Evolutionary conservation across 2,797 vertebrate genomes (phyloP).

Genomic region (Anomalospiza imberbis): DNA sequence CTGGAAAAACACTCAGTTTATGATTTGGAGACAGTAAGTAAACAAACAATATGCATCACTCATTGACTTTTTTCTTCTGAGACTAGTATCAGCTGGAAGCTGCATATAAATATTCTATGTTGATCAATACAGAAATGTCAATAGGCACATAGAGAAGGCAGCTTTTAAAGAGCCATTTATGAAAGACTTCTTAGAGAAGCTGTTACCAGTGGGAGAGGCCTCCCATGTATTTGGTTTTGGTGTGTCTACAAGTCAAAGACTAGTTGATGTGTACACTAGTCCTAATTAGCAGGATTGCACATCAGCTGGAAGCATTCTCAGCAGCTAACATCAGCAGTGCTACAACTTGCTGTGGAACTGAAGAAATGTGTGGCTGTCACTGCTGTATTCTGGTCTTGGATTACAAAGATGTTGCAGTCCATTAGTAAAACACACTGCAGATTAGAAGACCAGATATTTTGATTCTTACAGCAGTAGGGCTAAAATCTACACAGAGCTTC

Average conservation of each 20-base stretch:
- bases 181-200: neutral
- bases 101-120: conserved; percentile 1
- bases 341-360: neutral
- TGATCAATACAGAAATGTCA: conserved; percentile 6
- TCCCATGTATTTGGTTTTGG: neutral
- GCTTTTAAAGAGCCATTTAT: neutral
- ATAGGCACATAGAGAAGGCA: neutral
- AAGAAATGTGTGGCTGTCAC: neutral
- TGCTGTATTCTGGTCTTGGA: neutral
- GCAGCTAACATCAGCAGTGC: neutral
- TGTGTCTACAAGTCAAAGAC: neutral
- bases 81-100: neutral
- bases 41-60: neutral
- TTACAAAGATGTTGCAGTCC: neutral
- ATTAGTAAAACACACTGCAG: neutral
- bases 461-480: neutral
- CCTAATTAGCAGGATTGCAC: neutral
- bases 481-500: neutral
- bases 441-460: neutral
- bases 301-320: neutral
- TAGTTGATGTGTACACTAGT: neutral
- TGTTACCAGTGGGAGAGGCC: neutral
- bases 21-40: neutral
- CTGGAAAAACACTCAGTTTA: neutral
- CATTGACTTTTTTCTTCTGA: neutral